Evolutionary conservation across 2,888 invertebrate species (phyloP).

Genomic region (Altica lythri): DNA sequence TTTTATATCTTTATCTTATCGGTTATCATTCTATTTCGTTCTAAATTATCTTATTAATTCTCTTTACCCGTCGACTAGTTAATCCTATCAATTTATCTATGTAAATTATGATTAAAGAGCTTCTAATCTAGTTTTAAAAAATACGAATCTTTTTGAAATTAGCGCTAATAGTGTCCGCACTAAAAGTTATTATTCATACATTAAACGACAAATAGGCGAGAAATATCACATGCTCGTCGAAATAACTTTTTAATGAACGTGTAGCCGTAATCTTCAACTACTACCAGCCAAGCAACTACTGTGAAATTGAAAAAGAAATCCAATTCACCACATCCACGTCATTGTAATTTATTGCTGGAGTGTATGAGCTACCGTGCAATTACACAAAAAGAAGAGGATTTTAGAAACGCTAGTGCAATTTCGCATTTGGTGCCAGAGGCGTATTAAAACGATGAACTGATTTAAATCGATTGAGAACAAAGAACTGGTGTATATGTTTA

Average conservation of each 20-base stretch:
- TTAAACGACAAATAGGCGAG: background rate
- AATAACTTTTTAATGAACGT: slow-evolving; percentile 7
- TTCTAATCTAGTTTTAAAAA: no score
- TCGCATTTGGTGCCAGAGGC: slow-evolving; percentile 5
- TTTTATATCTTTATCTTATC: no score
- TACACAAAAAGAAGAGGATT: slow-evolving; percentile 10
- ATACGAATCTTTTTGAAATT: no score
- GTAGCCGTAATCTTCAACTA: background rate
- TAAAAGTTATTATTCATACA: no score
- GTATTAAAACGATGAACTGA: background rate
- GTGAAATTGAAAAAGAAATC: slow-evolving; percentile 20
- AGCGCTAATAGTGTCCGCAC: no score
- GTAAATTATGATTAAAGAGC: no score
- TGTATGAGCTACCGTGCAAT: slow-evolving; percentile 19
- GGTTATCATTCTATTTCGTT: no score
- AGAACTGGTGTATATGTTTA: no score
- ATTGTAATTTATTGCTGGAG: slow-evolving; percentile 9
- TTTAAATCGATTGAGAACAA: no score
- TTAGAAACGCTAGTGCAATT: slow-evolving; percentile 7
- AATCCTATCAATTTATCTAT: no score
- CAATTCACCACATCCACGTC: slow-evolving; percentile 13
- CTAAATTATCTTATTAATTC: no score
- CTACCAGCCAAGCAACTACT: slow-evolving; percentile 7
- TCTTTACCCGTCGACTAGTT: no score
- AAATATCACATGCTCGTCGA: background rate